phyloP scores from a whole-genome alignment of 2,113 vertebrate genomes.

The Sphyrna mokarran region DNA sequence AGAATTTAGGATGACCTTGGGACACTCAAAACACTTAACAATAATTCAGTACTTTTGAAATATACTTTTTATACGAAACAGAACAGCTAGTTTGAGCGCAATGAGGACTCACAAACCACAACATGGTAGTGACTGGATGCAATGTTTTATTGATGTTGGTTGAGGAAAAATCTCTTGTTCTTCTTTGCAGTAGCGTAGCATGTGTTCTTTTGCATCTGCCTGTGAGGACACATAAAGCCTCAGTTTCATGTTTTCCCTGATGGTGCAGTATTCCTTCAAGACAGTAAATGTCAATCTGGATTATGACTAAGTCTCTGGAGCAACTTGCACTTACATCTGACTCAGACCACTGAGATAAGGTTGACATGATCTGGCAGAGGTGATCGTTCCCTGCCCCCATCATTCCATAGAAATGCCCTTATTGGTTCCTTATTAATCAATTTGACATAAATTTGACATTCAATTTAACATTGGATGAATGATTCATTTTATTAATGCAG shows the following conservation, averaged over 20 bases:
- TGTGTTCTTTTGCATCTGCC: no score
- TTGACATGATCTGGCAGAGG: background rate
- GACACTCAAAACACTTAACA: background rate
- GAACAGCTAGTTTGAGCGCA: background rate
- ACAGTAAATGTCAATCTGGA: background rate
- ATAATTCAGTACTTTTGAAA: background rate
- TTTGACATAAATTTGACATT: no score
- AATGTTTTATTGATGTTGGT: background rate
- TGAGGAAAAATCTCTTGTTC: background rate
- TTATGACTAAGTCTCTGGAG: background rate
- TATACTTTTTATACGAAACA: background rate
- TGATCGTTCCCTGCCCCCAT: background rate
- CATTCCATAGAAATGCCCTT: background rate
- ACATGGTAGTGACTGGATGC: background rate
- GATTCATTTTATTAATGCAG: no score
- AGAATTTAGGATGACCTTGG: background rate
- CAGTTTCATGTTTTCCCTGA: background rate
- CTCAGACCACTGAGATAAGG: background rate
- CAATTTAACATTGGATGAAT: no score
- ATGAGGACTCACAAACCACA: background rate
- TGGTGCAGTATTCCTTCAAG: background rate
- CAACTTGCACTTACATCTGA: background rate
- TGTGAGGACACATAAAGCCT: background rate
- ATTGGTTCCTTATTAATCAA: background rate
- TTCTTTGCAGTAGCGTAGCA: background rate